Evolutionary conservation across 2,113 vertebrate genomes (phyloP), one percentile per base, ranked within the genome.

Genomic region (Butastur rufipennis): DNA sequence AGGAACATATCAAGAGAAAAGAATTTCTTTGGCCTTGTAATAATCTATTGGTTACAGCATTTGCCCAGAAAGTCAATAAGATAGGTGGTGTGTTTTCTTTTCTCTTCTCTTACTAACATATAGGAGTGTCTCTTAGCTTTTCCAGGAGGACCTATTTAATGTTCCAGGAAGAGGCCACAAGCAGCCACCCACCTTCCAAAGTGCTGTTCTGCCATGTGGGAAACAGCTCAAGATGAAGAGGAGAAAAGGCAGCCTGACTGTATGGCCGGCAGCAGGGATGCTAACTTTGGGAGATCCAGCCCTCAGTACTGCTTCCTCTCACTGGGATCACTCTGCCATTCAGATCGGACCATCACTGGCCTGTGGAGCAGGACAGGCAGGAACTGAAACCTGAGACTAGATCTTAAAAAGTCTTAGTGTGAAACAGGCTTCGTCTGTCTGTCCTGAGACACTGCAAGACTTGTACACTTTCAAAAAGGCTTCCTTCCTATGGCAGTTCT

Each of bases 241-340:
- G 9, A 40, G 42, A n/a, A 48, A 52, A 58, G 10, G 36, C 52
- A 81, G 21, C 16, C 16, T 29, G 61, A 15, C 1, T 18, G 19
- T 21, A 40, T 1, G 11, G 53, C 27, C 4, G 3, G 6, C 2
- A 2, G 3, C 32, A 15, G 42, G 19, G 11, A 5, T 4, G 45
- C 13, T 13, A 17, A 15, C 17, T 7, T 8, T 0, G 1, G 27
- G 17, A 80, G 13, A 40, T 3, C 40, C 61, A 66, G 61, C 45
- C 38, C 45, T 52, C 1, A 1, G 29, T 48, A 31, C 8, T 0
- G 0, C 20, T 34, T 32, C 7, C 19, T 32, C 36, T 43, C 47
- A 20, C 27, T 20, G 20, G 6, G 34, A 86, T 32, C 52, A 25
- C 47, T 55, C 55, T 86, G 71, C 19, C 31, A 3, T 22, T 79